Conservation (phyloP, 2,888 invertebrate genomes). For the Schizaphis graminum region DNA sequence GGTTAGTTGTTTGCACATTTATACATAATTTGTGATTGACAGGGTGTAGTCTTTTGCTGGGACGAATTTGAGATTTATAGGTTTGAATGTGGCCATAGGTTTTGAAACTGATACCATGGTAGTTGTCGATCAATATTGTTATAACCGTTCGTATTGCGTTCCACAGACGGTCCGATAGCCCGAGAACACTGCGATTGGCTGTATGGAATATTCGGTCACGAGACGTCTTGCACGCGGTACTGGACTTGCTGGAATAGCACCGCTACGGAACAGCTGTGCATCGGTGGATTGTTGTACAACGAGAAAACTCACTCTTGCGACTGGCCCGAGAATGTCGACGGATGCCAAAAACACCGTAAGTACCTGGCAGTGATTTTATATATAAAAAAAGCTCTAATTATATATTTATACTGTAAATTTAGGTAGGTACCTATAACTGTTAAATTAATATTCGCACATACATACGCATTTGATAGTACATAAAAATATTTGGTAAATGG, state of each 20-base stretch:
- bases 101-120: no score
- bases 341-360: constrained; percentile 95
- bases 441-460: no score
- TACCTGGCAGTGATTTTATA: constrained; percentile 68
- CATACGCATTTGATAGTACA: not conserved
- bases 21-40: no score
- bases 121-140: not conserved
- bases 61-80: no score
- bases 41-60: no score
- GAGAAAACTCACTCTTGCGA: constrained; percentile 92
- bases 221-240: constrained; percentile 92
- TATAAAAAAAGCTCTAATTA: not conserved
- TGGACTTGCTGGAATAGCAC: constrained; percentile 98
- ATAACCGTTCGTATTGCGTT: not conserved
- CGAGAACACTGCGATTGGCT: constrained; percentile 93
- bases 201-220: constrained; percentile 93
- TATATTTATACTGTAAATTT: not conserved
- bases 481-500: not conserved
- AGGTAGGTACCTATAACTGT: no score
- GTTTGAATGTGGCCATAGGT: no score
- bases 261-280: constrained; percentile 91
- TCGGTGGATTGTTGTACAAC: constrained; percentile 90
- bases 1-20: no score
- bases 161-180: constrained; percentile 83
- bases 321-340: constrained; percentile 94